Percentiles rank a stretch among this genome's conserved stretches.
These are phyloP conservation scores for Drosophila nebulosa DNA, from an alignment of 1,140 invertebrate species.

Conservation along the genomic window DNA sequence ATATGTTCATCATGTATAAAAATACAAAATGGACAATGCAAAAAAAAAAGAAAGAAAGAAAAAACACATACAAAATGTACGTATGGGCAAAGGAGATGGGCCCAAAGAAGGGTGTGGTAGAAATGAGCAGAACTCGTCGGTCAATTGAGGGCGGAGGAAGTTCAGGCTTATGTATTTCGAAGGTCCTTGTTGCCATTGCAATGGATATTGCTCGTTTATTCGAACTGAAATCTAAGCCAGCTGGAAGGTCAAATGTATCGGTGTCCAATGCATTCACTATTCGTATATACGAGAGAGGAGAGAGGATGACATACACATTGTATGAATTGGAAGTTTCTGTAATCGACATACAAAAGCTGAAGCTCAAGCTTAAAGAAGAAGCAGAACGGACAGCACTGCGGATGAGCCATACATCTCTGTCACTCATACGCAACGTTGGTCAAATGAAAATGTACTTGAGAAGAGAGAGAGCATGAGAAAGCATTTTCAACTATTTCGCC, in stretches of 20 bases:
- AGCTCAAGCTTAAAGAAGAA: too few relatives aligned
- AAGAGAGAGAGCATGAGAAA: conserved; percentile 13
- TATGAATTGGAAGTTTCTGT: conserved; percentile 33
- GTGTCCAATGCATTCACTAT: conserved; percentile 24
- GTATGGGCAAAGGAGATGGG: conserved; percentile 12
- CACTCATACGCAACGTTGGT: conserved; percentile 36
- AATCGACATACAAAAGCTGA: conserved; percentile 4
- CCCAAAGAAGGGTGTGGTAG: neutral
- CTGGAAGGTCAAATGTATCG: conserved; percentile 18
- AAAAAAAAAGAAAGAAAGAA: conserved; percentile 38
- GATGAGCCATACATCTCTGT: conserved; percentile 9
- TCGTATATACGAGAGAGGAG: conserved; percentile 15
- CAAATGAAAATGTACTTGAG: conserved; percentile 18
- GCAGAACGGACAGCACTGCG: neutral
- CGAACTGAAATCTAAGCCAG: conserved; percentile 29
- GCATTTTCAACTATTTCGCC: neutral
- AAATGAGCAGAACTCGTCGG: conserved; percentile 7
- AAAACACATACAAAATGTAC: conserved; percentile 16
- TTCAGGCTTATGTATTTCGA: conserved; percentile 11
- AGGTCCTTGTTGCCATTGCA: conserved; percentile 20
- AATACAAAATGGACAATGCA: conserved; percentile 58
- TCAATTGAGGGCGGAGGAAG: conserved; percentile 21
- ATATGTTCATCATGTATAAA: conserved; percentile 54
- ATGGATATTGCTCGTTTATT: conserved; percentile 17
- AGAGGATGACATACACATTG: neutral